Conservation (phyloP, 2,113 vertebrate species). For the Hippocampus comes region DNA sequence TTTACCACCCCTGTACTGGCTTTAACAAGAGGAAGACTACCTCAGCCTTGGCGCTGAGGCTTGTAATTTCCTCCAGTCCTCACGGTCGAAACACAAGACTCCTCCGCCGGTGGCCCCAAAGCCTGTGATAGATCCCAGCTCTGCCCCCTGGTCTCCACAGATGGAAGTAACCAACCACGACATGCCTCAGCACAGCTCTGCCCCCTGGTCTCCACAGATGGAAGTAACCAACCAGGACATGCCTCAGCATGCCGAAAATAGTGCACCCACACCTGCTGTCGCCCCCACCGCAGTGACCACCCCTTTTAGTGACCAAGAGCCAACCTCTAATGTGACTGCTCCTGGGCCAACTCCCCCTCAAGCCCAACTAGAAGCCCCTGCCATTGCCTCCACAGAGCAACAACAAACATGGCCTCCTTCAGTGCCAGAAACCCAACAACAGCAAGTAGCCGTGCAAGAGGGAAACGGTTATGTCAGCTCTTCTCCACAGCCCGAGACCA, state of each 20-base stretch:
- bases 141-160: no score
- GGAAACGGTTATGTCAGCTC: constrained; percentile 41
- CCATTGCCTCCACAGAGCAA: constrained; percentile 36
- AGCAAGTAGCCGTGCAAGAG: constrained; percentile 48
- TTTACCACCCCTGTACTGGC: no score
- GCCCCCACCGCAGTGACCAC: constrained; percentile 66
- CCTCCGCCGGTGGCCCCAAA: constrained; percentile 94
- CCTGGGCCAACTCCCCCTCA: constrained; percentile 49
- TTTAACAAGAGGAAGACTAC: constrained; percentile 82
- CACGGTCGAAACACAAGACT: constrained; percentile 81
- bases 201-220: no score
- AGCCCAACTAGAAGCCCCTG: constrained; percentile 48
- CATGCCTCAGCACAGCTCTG: no score
- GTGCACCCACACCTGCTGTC: constrained; percentile 64
- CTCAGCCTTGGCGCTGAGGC: constrained; percentile 96
- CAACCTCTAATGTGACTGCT: constrained; percentile 62
- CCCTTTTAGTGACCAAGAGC: constrained; percentile 71
- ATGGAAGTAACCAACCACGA: no score
- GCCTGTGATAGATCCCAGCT: no score
- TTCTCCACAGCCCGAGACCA: constrained; percentile 42
- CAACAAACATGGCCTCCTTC: constrained; percentile 48
- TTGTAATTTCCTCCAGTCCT: constrained; percentile 92
- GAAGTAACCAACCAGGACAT: constrained; percentile 77
- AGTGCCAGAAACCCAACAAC: constrained; percentile 52
- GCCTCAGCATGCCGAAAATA: constrained; percentile 75